Base-by-base conservation (phyloP, 2,888 invertebrate species). In the Orthosia gothica region DNA sequence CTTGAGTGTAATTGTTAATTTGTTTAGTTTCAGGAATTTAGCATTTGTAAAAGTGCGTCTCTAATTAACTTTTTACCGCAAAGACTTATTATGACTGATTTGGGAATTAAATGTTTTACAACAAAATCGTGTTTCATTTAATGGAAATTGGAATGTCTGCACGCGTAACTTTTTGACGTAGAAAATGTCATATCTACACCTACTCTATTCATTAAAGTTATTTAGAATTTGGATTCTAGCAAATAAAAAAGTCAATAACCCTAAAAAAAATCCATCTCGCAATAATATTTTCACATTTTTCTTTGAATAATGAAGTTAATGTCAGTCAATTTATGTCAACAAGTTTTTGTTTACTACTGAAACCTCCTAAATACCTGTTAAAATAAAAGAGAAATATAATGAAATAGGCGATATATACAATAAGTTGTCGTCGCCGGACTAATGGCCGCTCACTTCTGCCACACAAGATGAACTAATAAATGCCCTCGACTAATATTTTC, bases 391-490 rank as follows among this genome's bases (percentile, higher is more conserved):
- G 16, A 61, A 61, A 77, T 73, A 69, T 65, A 73, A 61, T 70
- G 66, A 71, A 69, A 75, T 77, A 79, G 75, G 45, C 32, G 70
- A 68, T 73, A 76, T 20, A 57, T 58, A 76, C 72, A 74, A 87
- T 78, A 75, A 79, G 76, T 78, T 87, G 73, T 84, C 81, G 54
- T 80, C 86, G 69, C 69, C 55, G 47, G 55, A 67, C 84, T 84
- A 87, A 87, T 84, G 71, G 79, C 3, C 66, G 61, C 61, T 77
- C 69, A 70, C 50, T 77, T 76, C 67, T 66, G 72, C 86, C 86
- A 75, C 86, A 87, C 88, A 87, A 83, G 81, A 87, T 76, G 83
- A 83, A 85, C 74, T 80, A 83, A 83, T 87, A 85, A 65, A 85
- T 81, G 76, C 72, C 66, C 70, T 70, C 62, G 40, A 76, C 76